These are phyloP conservation scores for Natrix natrix DNA, from an alignment of 2,797 vertebrate genomes.

Conservation along the genomic window DNA sequence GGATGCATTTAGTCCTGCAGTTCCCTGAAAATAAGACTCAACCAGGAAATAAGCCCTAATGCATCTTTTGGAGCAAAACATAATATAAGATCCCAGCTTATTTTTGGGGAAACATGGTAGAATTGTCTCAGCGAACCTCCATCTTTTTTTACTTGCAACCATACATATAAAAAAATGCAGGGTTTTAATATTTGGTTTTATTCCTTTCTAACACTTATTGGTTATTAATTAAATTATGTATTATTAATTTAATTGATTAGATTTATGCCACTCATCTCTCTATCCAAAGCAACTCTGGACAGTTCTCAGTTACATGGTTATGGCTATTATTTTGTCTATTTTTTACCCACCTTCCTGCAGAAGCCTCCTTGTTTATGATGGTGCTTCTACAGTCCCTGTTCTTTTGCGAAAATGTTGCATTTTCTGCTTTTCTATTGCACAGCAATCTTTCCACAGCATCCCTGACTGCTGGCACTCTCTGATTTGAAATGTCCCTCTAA, in stretches of 20 bases:
- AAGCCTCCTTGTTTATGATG: neutral
- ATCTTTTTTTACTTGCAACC: neutral
- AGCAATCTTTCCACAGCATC: neutral
- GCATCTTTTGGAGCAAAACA: no score
- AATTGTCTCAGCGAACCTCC: neutral
- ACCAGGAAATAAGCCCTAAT: no score
- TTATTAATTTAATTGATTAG: neutral
- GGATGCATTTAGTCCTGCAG: no score
- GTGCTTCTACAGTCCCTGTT: neutral
- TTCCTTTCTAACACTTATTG: neutral
- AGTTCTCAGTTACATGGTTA: neutral
- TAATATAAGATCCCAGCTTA: no score
- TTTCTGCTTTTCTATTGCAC: neutral
- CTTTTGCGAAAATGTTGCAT: neutral
- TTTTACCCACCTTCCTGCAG: neutral
- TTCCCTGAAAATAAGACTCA: no score
- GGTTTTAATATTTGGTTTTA: neutral
- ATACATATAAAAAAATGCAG: neutral
- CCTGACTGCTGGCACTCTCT: neutral
- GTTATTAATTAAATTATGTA: neutral
- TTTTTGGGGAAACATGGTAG: no score
- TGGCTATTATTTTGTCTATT: neutral
- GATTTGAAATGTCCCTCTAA: neutral
- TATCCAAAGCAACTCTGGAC: neutral
- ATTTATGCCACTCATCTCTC: neutral